Base-by-base conservation (phyloP, 2,797 vertebrate genomes). In the Periparus ater region DNA sequence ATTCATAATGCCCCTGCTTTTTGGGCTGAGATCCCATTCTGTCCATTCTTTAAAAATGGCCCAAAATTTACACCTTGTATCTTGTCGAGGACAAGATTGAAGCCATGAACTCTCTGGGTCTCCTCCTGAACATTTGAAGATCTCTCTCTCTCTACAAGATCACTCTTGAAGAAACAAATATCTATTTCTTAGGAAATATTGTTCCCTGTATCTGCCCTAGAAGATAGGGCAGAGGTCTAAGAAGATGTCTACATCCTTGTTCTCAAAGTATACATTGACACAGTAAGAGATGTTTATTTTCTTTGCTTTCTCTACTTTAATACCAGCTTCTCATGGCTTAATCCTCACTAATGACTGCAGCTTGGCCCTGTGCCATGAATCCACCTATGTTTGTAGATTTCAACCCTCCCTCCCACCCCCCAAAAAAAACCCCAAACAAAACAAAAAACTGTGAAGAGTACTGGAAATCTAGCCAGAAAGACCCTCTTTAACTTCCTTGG, bases 381-480 rank as follows among this genome's bases (percentile, higher is more conserved):
- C 79, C 79, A 92, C 79, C 92, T 90, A 58, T 95, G 42, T 85
- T 88, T 89, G 34, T 78, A 82, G 47, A 54, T n/a, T 93, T 94
- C 23, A 87, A 82, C 10, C 15, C 22, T 42, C 18, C 13, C 34
- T n/a, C 15, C 30, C 4, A 18, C 2, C 6, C 11, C 17, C 12
- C 57, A 8, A 30, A 86, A 77, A 36, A 17, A 60, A 3, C 3
- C 34, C 48, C 9, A n/a, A 75, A 36, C 22, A 45, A 51, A 51
- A 45, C 16, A 53, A 81, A 86, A 89, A 63, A 19, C 54, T 89
- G 81, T 61, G 93, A 94, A 86, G 70, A 88, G 85, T 93, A 93
- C 57, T 92, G 70, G 66, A 90, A 94, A 92, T 91, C 42, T 68
- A 76, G 70, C 82, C 79, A 94, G 76, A 93, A 94, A 96, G 74